Percentiles rank a stretch among this genome's conserved stretches.
Conservation (phyloP, 2,888 invertebrate species). For the Papilio gigon region DNA sequence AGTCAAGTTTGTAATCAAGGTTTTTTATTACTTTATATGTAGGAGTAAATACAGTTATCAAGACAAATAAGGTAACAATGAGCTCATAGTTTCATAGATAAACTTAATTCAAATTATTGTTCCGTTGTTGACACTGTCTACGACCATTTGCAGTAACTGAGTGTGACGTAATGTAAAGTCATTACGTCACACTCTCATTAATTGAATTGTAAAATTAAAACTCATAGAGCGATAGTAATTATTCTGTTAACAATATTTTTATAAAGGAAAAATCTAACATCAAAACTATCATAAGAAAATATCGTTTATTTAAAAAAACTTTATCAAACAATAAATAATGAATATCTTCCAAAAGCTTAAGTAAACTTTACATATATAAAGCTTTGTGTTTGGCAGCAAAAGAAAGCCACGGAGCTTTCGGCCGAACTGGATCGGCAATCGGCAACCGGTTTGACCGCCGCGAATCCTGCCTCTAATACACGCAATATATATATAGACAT, state of each 20-base stretch:
- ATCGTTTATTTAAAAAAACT: background rate
- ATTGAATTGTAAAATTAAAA: too few species aligned
- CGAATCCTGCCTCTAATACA: slow-evolving; percentile 67
- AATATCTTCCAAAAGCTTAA: slow-evolving; percentile 53
- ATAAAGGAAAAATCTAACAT: too few species aligned
- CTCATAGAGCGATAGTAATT: too few species aligned
- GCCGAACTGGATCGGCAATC: slow-evolving; percentile 69
- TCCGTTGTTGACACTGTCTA: background rate
- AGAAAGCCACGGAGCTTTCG: slow-evolving; percentile 71
- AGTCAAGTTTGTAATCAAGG: background rate
- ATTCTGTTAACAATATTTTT: too few species aligned
- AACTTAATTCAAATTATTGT: background rate
- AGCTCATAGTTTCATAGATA: background rate
- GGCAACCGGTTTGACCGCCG: slow-evolving; percentile 76
- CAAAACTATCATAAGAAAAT: too few species aligned
- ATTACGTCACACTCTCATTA: too few species aligned
- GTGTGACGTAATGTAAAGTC: too few species aligned
- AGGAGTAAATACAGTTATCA: slow-evolving; percentile 8
- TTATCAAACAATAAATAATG: slow-evolving; percentile 46
- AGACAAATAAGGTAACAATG: slow-evolving; percentile 12
- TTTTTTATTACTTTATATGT: background rate
- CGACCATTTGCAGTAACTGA: background rate
- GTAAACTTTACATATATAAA: slow-evolving; percentile 35
- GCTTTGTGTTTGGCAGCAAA: slow-evolving; percentile 52
- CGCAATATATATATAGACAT: slow-evolving; percentile 30